These are phyloP conservation scores for Trochalopteron elliotii DNA, from an alignment of 2,113 vertebrate species.

Conservation along the genomic window DNA sequence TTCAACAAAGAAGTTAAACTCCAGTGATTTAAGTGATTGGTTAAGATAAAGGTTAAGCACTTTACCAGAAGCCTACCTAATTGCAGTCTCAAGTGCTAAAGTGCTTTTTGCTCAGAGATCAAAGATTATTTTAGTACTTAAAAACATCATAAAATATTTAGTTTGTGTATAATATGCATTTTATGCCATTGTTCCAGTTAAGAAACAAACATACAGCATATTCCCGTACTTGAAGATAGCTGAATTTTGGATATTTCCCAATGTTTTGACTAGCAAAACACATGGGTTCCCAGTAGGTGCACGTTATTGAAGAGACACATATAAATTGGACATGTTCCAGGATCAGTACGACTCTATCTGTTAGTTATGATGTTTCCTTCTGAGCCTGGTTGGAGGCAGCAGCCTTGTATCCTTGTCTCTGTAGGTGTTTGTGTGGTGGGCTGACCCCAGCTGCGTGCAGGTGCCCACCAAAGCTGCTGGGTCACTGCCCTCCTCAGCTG, in stretches of 20 bases:
- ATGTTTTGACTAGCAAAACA: conserved; percentile 39
- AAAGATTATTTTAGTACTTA: neutral
- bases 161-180: neutral
- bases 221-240: neutral
- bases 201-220: neutral
- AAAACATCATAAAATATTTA: neutral
- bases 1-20: neutral
- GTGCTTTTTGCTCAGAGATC: neutral
- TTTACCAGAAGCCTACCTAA: neutral
- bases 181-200: neutral
- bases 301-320: neutral
- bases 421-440: neutral
- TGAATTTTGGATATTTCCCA: conserved; percentile 32
- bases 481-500: neutral
- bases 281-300: neutral
- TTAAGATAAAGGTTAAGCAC: neutral
- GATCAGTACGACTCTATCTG: neutral
- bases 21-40: neutral
- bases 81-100: neutral
- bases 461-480: neutral
- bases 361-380: neutral
- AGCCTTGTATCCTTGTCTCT: neutral
- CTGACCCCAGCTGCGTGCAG: neutral
- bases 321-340: neutral
- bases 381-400: neutral